phyloP scores from a whole-genome alignment of 1,140 invertebrate species.

The Eueides isabella region DNA sequence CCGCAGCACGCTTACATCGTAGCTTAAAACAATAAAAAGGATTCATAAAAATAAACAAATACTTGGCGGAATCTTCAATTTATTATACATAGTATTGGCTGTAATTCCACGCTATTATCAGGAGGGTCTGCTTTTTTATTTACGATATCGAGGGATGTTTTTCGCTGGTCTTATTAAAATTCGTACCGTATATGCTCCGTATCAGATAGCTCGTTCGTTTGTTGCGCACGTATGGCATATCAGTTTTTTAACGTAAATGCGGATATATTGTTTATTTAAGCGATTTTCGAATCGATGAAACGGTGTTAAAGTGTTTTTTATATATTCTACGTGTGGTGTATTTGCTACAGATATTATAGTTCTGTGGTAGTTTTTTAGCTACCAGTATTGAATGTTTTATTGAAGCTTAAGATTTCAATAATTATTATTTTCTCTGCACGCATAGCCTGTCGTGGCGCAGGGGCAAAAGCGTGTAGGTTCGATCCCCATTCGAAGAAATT shows the following conservation, averaged over 20 bases:
- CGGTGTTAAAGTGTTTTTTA: conserved; percentile 13
- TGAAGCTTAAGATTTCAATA: too few species aligned
- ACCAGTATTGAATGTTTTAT: too few species aligned
- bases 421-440: too few species aligned
- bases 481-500: too few species aligned
- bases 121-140: background rate
- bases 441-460: too few species aligned
- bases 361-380: background rate
- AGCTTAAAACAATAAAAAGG: too few species aligned
- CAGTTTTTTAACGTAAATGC: conserved; percentile 22
- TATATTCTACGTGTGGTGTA: background rate
- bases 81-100: background rate
- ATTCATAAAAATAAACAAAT: background rate
- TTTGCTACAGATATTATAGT: background rate
- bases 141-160: background rate
- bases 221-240: conserved; percentile 14
- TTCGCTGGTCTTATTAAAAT: conserved; percentile 23
- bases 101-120: conserved; percentile 1
- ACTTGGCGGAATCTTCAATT: background rate
- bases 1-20: too few species aligned
- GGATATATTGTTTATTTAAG: conserved; percentile 12
- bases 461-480: too few species aligned
- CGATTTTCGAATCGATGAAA: background rate
- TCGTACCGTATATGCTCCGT: conserved; percentile 1
- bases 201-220: conserved; percentile 19